These are phyloP conservation scores for Drosophila vallismaia DNA, from an alignment of 2,888 invertebrate genomes.

Conservation along the genomic window DNA sequence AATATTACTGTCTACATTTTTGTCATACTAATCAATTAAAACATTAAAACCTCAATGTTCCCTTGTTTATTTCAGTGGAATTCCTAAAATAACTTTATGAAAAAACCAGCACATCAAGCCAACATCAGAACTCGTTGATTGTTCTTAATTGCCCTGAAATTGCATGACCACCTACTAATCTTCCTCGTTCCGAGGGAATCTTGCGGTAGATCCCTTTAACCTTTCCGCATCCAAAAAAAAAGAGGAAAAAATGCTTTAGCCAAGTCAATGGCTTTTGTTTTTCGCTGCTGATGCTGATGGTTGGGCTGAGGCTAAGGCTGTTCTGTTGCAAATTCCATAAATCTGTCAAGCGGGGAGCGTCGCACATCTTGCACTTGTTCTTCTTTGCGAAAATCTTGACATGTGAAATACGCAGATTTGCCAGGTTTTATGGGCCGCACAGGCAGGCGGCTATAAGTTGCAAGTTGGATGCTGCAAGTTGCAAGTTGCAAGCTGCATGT, in stretches of 20 bases:
- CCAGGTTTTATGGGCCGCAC: constrained; percentile 74
- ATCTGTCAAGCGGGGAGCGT: constrained; percentile 77
- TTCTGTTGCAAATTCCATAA: constrained; percentile 77
- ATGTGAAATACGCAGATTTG: constrained; percentile 81
- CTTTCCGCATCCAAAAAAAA: constrained; percentile 24
- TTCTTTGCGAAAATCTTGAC: constrained; percentile 58
- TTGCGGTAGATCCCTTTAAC: constrained; percentile 41
- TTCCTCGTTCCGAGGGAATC: constrained; percentile 33
- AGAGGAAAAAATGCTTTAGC: not conserved
- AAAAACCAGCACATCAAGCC: not conserved
- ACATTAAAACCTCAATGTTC: not conserved
- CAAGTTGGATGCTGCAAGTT: constrained; percentile 40
- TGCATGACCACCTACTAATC: constrained; percentile 53
- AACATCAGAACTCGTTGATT: constrained; percentile 64
- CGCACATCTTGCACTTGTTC: constrained; percentile 72
- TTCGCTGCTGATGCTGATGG: constrained; percentile 31
- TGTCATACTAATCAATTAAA: not conserved
- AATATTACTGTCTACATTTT: too few species aligned
- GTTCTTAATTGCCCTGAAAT: constrained; percentile 68
- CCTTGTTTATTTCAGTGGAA: not conserved
- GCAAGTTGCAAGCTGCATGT: constrained; percentile 40
- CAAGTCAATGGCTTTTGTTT: constrained; percentile 25
- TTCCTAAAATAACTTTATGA: constrained; percentile 25
- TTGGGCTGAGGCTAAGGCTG: constrained; percentile 36
- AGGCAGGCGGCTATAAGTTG: constrained; percentile 42